Conservation (phyloP, 2,113 vertebrate genomes). For the Sinocyclocheilus maitianheensis region DNA sequence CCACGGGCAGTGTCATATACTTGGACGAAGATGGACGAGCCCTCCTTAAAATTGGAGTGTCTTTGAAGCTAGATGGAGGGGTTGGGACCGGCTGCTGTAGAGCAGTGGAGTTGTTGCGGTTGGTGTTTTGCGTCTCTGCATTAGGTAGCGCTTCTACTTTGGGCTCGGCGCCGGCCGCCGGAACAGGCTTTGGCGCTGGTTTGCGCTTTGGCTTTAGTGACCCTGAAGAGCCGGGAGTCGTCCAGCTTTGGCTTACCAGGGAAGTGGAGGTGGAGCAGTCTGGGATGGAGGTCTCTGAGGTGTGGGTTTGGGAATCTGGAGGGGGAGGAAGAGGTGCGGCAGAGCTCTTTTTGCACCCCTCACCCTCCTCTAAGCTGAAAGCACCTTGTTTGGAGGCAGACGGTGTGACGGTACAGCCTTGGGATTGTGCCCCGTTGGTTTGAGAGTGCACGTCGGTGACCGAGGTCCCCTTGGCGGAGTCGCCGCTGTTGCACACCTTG, state of each 20-base stretch:
- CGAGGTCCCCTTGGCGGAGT: slow-evolving; percentile 80
- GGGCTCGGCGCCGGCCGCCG: slow-evolving; percentile 58
- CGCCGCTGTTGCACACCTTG: slow-evolving; percentile 92
- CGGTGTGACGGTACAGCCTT: slow-evolving; percentile 83
- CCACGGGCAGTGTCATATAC: slow-evolving; percentile 82
- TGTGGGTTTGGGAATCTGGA: slow-evolving; percentile 71
- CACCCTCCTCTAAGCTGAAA: slow-evolving; percentile 78
- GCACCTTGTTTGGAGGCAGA: slow-evolving; percentile 86
- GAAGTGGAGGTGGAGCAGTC: slow-evolving; percentile 86
- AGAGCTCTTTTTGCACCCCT: slow-evolving; percentile 72
- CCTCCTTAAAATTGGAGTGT: slow-evolving; percentile 80
- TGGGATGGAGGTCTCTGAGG: slow-evolving; percentile 80
- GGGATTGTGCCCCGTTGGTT: slow-evolving; percentile 89
- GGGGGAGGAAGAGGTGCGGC: slow-evolving; percentile 60
- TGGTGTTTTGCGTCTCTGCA: slow-evolving; percentile 88
- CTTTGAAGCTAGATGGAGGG: slow-evolving; percentile 62
- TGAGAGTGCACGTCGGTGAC: slow-evolving; percentile 94
- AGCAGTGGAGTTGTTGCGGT: slow-evolving; percentile 94
- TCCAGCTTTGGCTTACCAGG: slow-evolving; percentile 82
- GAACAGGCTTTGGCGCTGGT: slow-evolving; percentile 75
- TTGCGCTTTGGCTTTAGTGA: slow-evolving; percentile 90
- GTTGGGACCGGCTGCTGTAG: slow-evolving; percentile 74
- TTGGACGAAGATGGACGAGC: slow-evolving; percentile 81
- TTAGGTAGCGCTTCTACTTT: slow-evolving; percentile 71
- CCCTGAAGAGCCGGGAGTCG: slow-evolving; percentile 68